These are phyloP conservation scores for Mastomys natalensis DNA, from an alignment of 2,113 vertebrate genomes.

Conservation along the genomic window DNA sequence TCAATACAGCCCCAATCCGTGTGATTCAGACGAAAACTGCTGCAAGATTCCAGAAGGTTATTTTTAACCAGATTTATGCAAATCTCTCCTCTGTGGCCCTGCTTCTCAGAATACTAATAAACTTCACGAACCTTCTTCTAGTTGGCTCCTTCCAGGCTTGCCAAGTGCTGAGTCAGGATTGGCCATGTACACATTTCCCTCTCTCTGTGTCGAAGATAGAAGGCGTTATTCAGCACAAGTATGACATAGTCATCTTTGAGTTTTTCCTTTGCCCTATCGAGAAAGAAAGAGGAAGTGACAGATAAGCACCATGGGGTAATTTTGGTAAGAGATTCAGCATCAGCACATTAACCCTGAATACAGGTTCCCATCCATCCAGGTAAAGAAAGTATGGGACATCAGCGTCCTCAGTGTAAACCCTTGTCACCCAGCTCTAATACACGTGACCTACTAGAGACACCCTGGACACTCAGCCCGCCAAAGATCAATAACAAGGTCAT, in stretches of 20 bases:
- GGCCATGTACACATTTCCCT: background rate
- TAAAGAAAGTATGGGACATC: background rate
- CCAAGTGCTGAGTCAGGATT: background rate
- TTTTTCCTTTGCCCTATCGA: constrained; percentile 18
- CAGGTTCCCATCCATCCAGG: background rate
- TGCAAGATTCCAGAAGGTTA: constrained; percentile 66
- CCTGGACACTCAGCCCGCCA: background rate
- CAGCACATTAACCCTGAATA: background rate
- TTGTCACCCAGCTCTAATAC: background rate
- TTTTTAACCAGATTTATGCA: constrained; percentile 72
- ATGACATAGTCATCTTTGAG: background rate
- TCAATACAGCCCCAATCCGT: constrained; percentile 60
- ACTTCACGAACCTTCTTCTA: constrained; percentile 12
- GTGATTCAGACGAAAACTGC: constrained; percentile 51
- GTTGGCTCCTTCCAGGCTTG: constrained; percentile 43
- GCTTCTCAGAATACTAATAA: constrained; percentile 40
- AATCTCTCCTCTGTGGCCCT: constrained; percentile 20
- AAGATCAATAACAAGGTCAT: background rate
- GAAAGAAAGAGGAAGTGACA: constrained; percentile 64
- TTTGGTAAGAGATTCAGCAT: constrained; percentile 25
- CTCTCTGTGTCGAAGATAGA: background rate
- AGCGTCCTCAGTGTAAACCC: background rate
- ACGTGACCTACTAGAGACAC: background rate
- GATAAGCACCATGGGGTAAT: constrained; percentile 10
- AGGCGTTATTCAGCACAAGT: constrained; percentile 39